Conservation (phyloP, 2,888 invertebrate genomes). For the Pseudococcus longispinus region DNA sequence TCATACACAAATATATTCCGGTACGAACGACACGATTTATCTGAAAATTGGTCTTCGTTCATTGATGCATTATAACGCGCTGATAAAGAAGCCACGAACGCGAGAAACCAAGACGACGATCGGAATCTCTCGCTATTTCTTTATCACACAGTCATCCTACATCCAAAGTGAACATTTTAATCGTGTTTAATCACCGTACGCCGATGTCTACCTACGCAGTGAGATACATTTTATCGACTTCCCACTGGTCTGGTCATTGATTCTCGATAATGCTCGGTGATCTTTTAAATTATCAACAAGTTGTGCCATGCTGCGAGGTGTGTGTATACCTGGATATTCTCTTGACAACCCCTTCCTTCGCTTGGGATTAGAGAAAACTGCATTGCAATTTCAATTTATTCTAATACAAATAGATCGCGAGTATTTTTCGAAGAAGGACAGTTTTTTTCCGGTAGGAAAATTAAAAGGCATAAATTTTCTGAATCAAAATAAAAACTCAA, state of each 20-base stretch:
- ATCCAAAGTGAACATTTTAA: neutral
- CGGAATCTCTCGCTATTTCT: neutral
- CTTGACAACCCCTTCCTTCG: too few species aligned
- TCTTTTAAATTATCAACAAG: too few species aligned
- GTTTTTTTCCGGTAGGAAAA: too few species aligned
- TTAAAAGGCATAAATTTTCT: too few species aligned
- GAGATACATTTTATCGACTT: conserved; percentile 14
- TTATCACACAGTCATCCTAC: neutral
- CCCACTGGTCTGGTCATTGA: neutral
- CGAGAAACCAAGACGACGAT: neutral
- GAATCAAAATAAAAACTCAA: too few species aligned
- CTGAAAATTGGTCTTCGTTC: neutral
- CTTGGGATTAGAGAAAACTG: too few species aligned
- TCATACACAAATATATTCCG: neutral
- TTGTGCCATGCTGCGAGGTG: too few species aligned
- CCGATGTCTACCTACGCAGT: neutral
- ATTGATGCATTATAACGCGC: neutral
- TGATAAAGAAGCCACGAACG: neutral
- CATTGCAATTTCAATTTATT: too few species aligned
- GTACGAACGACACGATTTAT: neutral
- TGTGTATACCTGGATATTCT: too few species aligned
- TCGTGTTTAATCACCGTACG: neutral
- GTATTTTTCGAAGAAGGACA: too few species aligned
- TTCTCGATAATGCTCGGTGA: neutral
- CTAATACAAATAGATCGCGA: too few species aligned